These are phyloP conservation scores for Megaceryle maxima DNA, from an alignment of 2,113 vertebrate species.

Conservation along the genomic window DNA sequence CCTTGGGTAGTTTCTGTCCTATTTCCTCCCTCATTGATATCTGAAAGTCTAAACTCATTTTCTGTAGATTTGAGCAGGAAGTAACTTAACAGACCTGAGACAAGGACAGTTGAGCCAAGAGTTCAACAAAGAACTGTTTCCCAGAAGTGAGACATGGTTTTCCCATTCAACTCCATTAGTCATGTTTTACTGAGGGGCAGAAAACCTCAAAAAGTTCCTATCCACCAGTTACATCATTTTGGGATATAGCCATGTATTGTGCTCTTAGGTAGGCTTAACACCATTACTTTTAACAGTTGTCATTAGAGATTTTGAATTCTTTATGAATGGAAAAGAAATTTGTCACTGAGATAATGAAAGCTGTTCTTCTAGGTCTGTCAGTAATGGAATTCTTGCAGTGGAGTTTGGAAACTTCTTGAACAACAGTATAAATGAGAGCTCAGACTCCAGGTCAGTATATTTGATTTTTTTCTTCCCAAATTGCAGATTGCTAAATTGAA, in stretches of 20 bases:
- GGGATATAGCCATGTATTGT: background rate
- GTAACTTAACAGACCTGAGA: background rate
- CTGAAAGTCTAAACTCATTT: background rate
- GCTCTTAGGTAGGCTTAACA: background rate
- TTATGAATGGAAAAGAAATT: background rate
- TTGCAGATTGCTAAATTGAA: background rate
- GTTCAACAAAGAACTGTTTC: background rate
- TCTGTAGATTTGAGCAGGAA: background rate
- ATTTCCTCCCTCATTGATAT: background rate
- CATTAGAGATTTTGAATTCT: background rate
- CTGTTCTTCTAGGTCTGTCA: conserved; percentile 74
- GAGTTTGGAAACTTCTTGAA: conserved; percentile 83
- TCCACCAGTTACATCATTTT: background rate
- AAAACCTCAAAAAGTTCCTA: background rate
- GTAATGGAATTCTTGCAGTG: conserved; percentile 82
- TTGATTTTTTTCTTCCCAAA: background rate
- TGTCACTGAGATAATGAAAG: background rate
- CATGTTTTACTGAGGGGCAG: background rate
- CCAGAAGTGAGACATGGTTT: background rate
- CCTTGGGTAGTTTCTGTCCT: background rate
- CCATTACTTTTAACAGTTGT: background rate
- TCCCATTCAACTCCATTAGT: background rate
- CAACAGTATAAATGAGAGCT: conserved; percentile 76
- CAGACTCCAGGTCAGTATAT: conserved; percentile 78
- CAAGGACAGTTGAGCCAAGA: background rate